Evolutionary conservation across 2,888 invertebrate genomes (phyloP), one percentile per base, ranked within the genome.

Genomic region (Megaustenia siamemsis): DNA sequence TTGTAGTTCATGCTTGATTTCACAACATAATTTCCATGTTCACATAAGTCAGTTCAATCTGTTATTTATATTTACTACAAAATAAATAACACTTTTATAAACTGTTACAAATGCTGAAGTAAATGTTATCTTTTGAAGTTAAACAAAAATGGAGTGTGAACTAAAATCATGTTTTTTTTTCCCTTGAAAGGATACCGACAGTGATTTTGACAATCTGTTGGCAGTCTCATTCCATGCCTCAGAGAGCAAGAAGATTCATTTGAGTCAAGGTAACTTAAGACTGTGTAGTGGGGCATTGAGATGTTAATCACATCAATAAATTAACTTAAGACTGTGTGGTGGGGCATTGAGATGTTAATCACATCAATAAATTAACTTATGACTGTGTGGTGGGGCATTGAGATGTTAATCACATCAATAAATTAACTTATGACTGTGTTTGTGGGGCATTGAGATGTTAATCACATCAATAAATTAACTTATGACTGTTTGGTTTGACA

Each of bases 211-310:
- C 60, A 43, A 77, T 15, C 68, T 86, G 6, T 53, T 85, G 71
- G 87, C 86, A 18, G 76, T 86, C 18, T 83, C 87, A n/a, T 81
- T 86, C 69, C 49, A 73, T 28, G 63, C 82, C 10, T 66, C 63
- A 45, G 76, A 69, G 35, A 76, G 71, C 71, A 35, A 80, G 40
- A 38, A 43, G 24, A 84, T 79, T 32, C 68, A 83, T 45, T 77
- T 76, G 28, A 79, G 79, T 35, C 78, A 82, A 69, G 84, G 87
- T 87, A 56, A 45, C 71, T 78, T 53, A 4, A 12, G 12, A 12
- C 56, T 56, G 4, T 24, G 24, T 56, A 24, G 24, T 56, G 24
- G 21, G 24, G 24, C 10, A 56, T 56, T 56, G 56, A n/a, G n/a
- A n/a, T n/a, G n/a, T n/a, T n/a, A n/a, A n/a, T n/a, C n/a, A n/a